Base-by-base conservation (phyloP, 2,888 invertebrate genomes). In the Horisme vitalbata region DNA sequence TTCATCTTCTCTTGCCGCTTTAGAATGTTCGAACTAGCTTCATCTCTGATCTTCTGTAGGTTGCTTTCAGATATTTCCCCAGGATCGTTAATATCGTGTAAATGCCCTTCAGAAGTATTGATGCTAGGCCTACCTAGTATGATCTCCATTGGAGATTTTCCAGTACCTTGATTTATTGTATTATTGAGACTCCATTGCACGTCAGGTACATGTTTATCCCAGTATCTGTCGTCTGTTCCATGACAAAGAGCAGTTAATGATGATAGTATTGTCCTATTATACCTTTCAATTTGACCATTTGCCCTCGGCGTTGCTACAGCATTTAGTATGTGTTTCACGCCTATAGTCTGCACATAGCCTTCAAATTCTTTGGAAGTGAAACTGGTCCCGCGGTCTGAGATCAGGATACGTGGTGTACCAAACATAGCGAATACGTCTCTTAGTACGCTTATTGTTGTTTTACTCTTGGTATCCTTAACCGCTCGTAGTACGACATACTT, bases 231-330 rank as follows among this genome's bases (percentile, higher is more conserved):
- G 12, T 24, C 5, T 7, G n/a, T 7, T 2, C 13, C n/a, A 20
- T 43, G 24, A 20, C 30, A 34, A 28, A 34, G 28, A 1, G 41
- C n/a, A 1, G 27, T 28, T 2, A 47, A 18, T 5, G 46, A 35
- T 0, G 8, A 11, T 6, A 47, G 4, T 1, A 47, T 36, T 0
- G 41, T 47, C 6, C 46, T 20, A 13, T 46, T 39, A 9, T 41
- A 46, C 0, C 41, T 8, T 7, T 45, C 45, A 1, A 39, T 36
- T 13, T 47, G 48, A n/a, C n/a, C n/a, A n/a, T n/a, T n/a, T n/a
- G n/a, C n/a, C n/a, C n/a, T n/a, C n/a, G n/a, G n/a, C n/a, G n/a
- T 9, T 34, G 43, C 43, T 2, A 48, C 48, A 0, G 43, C 48
- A 20, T 48, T 48, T 1, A 21, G 10, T 0, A 48, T 18, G 8